phyloP scores from a whole-genome alignment of 1,140 invertebrate genomes.

The Drosophila athabasca region DNA sequence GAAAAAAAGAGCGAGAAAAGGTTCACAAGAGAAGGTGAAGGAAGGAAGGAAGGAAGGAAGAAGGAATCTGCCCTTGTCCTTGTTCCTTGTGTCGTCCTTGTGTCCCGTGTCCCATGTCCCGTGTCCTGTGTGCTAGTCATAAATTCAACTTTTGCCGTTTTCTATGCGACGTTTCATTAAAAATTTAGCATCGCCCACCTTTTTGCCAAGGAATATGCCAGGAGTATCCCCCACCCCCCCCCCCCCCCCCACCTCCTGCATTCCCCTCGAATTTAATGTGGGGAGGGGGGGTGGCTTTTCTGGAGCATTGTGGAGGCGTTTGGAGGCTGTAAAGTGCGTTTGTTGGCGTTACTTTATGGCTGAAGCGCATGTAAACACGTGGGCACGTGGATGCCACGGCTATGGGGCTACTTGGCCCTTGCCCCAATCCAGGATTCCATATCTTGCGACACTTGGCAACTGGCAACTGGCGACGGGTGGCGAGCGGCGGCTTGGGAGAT shows the following conservation, averaged over 20 bases:
- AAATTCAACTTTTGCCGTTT: conserved; percentile 63
- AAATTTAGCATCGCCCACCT: conserved; percentile 57
- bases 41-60: background rate
- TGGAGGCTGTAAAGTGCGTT: conserved; percentile 64
- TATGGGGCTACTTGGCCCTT: conserved; percentile 41
- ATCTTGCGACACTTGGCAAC: background rate
- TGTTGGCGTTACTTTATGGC: conserved; percentile 61
- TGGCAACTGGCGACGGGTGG: background rate
- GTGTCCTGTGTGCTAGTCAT: conserved; percentile 46
- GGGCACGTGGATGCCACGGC: conserved; percentile 28
- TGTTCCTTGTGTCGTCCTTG: background rate
- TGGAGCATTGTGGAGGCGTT: too few species aligned
- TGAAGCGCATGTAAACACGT: conserved; percentile 64
- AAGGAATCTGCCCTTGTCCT: background rate
- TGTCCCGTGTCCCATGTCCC: background rate
- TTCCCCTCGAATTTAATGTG: background rate
- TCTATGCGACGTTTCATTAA: conserved; percentile 65
- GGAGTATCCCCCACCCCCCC: background rate
- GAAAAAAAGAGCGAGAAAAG: conserved; percentile 4
- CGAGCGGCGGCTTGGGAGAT: background rate
- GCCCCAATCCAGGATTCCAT: conserved; percentile 10
- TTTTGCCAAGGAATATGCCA: background rate
- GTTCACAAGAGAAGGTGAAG: conserved; percentile 8
- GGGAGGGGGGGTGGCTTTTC: background rate
- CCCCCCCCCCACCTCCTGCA: background rate